Evolutionary conservation across 2,113 vertebrate genomes (phyloP).

Genomic region (Sceloporus undulatus): DNA sequence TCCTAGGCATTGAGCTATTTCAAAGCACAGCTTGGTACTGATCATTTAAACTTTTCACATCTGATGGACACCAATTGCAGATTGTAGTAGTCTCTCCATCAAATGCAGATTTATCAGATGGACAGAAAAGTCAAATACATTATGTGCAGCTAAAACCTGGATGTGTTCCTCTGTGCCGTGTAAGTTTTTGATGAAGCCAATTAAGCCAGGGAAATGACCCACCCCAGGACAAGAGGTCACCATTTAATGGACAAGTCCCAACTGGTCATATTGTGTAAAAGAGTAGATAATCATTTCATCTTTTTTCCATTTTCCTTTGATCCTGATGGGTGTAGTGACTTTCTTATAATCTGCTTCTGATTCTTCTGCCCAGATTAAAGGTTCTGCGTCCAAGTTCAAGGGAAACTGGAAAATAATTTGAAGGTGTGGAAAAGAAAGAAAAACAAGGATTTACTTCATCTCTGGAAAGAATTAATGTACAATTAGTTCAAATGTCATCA

Average conservation of each 20-base stretch:
- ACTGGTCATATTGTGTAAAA: neutral
- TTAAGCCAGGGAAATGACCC: neutral
- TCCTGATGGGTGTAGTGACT: neutral
- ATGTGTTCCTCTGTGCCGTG: neutral
- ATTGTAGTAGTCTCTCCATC: neutral
- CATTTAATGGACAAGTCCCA: neutral
- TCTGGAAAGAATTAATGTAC: conserved; percentile 7
- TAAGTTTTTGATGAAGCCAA: neutral
- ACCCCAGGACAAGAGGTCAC: neutral
- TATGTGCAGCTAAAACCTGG: neutral
- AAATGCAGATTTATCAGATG: neutral
- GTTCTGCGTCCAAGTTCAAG: conserved; percentile 17
- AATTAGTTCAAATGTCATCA: conserved; percentile 13
- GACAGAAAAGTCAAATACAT: neutral
- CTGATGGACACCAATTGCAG: neutral
- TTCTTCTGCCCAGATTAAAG: conserved; percentile 33
- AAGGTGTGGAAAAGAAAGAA: neutral
- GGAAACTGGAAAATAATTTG: neutral
- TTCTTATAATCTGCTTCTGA: conserved; percentile 46
- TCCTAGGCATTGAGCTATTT: neutral
- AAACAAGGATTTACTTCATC: conserved; percentile 36
- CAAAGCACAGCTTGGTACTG: neutral
- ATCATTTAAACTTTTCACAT: neutral
- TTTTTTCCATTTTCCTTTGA: neutral
- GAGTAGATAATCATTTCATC: neutral